Percentiles rank a stretch among this genome's conserved stretches.
Conservation (phyloP, 2,888 invertebrate genomes). For the Tanytarsus gracilentus region DNA sequence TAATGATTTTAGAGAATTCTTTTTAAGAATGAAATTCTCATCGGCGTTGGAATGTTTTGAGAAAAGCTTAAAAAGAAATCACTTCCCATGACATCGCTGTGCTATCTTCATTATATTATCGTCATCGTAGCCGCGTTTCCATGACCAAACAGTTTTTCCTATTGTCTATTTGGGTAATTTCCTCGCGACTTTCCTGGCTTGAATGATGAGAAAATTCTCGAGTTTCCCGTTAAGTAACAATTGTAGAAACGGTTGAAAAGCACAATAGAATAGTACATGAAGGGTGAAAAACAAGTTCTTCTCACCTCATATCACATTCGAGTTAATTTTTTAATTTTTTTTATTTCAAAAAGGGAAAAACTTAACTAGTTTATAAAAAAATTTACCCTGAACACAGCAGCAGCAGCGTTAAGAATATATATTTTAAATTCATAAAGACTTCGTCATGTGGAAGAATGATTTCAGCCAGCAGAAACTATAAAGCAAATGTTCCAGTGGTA, state of each 20-base stretch:
- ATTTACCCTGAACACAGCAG: no score
- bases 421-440: constrained; percentile 12
- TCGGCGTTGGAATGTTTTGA: no score
- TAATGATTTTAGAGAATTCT: no score
- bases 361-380: no score
- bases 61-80: constrained; percentile 12
- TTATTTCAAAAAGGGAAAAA: background rate
- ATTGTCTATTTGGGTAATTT: constrained; percentile 21
- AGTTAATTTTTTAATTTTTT: background rate
- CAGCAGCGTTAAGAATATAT: background rate
- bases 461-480: background rate
- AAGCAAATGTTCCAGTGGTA: constrained; percentile 16
- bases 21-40: no score
- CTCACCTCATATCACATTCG: background rate
- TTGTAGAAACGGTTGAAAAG: no score
- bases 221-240: no score
- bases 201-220: constrained; percentile 2
- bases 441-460: constrained; percentile 22
- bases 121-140: constrained; percentile 2
- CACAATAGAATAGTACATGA: no score
- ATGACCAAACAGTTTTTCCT: constrained; percentile 26
- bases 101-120: background rate
- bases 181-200: background rate
- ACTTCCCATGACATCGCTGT: constrained; percentile 24
- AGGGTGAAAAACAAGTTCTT: background rate